A percentile compares a stretch with the other conserved stretches of the same genome.
phyloP scores from a whole-genome alignment of 2,888 invertebrate species.

The Spodoptera littoralis region DNA sequence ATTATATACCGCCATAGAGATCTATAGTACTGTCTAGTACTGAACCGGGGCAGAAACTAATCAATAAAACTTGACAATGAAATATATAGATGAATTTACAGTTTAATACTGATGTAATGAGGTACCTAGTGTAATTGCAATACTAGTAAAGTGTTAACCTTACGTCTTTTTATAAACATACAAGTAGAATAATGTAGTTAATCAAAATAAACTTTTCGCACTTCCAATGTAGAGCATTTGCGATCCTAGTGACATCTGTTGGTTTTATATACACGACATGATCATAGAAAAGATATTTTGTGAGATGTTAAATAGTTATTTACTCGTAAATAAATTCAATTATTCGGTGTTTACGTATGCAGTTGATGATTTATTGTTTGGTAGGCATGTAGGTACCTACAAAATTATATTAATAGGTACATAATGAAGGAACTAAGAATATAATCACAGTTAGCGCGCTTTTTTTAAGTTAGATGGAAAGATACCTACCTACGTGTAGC shows the following conservation, averaged over 20 bases:
- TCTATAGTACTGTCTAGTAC: slow-evolving; percentile 19
- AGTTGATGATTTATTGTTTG: too few relatives aligned
- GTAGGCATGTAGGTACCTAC: too few relatives aligned
- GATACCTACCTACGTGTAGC: too few relatives aligned
- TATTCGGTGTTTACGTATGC: too few relatives aligned
- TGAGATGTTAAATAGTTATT: too few relatives aligned
- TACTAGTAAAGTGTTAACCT: slow-evolving; percentile 5
- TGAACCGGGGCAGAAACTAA: slow-evolving; percentile 33
- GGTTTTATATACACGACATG: slow-evolving; percentile 7
- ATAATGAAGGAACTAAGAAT: too few relatives aligned
- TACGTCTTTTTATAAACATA: slow-evolving; percentile 1
- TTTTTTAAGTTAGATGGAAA: too few relatives aligned
- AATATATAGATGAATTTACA: slow-evolving; percentile 6
- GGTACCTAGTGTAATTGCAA: slow-evolving; percentile 1
- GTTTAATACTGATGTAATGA: slow-evolving; percentile 6
- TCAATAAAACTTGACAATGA: slow-evolving; percentile 56
- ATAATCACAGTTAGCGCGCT: too few relatives aligned
- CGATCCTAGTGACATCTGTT: slow-evolving; percentile 37
- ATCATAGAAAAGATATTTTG: too few relatives aligned
- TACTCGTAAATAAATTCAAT: too few relatives aligned
- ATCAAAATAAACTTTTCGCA: neutral
- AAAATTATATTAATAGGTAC: too few relatives aligned
- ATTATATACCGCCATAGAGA: slow-evolving; percentile 60
- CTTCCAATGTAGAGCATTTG: neutral
- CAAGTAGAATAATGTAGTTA: too few relatives aligned